Conservation (phyloP, 2,888 invertebrate species). For the Drosophila emarginata region DNA sequence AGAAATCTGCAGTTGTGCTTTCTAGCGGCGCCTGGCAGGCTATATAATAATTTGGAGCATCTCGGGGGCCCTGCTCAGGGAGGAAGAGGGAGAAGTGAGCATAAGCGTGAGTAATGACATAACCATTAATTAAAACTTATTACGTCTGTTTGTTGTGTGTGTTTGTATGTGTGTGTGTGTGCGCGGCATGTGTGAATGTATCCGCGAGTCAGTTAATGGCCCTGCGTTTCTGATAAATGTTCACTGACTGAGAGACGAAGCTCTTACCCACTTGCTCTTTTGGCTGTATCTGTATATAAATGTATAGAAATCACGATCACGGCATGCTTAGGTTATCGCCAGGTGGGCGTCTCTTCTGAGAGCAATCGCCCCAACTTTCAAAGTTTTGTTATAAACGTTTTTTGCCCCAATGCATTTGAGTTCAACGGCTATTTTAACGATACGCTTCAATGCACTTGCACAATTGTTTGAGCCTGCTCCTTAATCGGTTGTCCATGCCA, state of each 20-base stretch:
- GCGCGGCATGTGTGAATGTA: conserved; percentile 8
- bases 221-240: conserved; percentile 8
- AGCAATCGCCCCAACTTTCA: neutral
- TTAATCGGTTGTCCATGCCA: neutral
- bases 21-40: conserved; percentile 95
- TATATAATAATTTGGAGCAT: conserved; percentile 92
- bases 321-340: conserved; percentile 40
- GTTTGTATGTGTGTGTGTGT: conserved; percentile 23
- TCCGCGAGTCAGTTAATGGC: conserved; percentile 26
- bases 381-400: neutral
- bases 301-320: conserved; percentile 50
- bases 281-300: conserved; percentile 27
- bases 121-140: conserved; percentile 56
- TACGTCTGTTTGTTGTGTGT: neutral
- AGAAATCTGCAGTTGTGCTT: conserved; percentile 93
- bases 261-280: conserved; percentile 34
- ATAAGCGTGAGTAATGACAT: conserved; percentile 45
- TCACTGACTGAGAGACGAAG: conserved; percentile 16
- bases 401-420: conserved; percentile 53
- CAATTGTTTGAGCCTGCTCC: neutral
- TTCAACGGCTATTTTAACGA: conserved; percentile 31
- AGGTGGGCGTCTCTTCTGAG: conserved; percentile 38
- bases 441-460: conserved; percentile 17
- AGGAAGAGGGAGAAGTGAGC: neutral
- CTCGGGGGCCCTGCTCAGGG: conserved; percentile 89